Percentiles rank a stretch among this genome's conserved stretches.
These are phyloP conservation scores for Amphiprion ocellaris DNA, from an alignment of 2,113 vertebrate species.

Conservation along the genomic window DNA sequence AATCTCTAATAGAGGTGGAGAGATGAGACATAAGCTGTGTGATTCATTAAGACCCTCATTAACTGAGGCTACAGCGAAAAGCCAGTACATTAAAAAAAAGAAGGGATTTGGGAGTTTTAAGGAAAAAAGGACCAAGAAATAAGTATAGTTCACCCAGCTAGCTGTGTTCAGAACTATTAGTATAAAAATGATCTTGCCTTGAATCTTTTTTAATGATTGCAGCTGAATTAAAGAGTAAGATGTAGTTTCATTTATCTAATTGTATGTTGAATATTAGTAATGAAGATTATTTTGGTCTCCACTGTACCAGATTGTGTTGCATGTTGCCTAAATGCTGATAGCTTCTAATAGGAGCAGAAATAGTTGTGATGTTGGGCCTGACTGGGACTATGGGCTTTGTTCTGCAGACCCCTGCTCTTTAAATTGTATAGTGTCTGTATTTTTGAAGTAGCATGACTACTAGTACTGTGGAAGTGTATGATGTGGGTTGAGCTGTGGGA, in stretches of 20 bases:
- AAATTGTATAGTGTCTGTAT: constrained; percentile 11
- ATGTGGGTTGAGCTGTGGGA: constrained; percentile 13
- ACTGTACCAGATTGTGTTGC: neutral
- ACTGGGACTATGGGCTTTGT: neutral
- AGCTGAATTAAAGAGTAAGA: too few species aligned
- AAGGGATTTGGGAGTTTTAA: too few species aligned
- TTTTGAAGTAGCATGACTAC: constrained; percentile 52
- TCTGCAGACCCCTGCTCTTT: constrained; percentile 38
- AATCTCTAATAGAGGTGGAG: neutral
- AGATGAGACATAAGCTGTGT: neutral
- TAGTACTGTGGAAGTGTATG: constrained; percentile 18
- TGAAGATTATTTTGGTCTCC: neutral
- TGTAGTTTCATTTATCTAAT: too few species aligned
- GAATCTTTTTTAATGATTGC: too few species aligned
- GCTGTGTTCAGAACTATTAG: too few species aligned
- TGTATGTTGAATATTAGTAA: too few species aligned
- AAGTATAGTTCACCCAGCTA: too few species aligned
- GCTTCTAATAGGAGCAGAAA: too few species aligned
- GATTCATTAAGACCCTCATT: neutral
- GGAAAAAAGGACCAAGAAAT: too few species aligned
- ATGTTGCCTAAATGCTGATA: neutral
- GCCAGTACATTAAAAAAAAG: neutral
- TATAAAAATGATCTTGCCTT: too few species aligned
- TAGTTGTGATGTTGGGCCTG: neutral
- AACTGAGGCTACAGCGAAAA: neutral